Percentiles rank a stretch among this genome's conserved stretches.
Evolutionary conservation across 2,888 invertebrate species (phyloP).

Genomic region (Allacma fusca): DNA sequence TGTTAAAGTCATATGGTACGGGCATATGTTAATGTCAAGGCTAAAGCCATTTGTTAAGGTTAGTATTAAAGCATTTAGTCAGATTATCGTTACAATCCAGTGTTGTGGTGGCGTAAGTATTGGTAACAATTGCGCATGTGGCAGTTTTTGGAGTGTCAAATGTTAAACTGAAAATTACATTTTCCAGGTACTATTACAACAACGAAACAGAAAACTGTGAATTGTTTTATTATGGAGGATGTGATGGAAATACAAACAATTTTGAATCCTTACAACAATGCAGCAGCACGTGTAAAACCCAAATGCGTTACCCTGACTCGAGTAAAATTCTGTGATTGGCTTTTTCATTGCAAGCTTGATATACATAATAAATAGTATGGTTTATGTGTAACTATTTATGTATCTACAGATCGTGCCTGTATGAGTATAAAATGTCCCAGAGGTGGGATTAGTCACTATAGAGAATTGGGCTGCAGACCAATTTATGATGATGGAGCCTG

Average conservation of each 20-base stretch:
- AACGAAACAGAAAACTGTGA: slow-evolving; percentile 46
- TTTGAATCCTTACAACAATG: slow-evolving; percentile 38
- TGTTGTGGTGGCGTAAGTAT: no score
- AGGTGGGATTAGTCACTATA: slow-evolving; percentile 58
- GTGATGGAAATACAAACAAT: slow-evolving; percentile 47
- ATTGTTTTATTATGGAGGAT: slow-evolving; percentile 56
- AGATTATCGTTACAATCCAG: no score
- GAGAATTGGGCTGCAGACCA: slow-evolving; percentile 57
- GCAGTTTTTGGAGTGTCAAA: no score
- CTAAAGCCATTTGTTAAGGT: no score
- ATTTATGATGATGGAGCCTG: slow-evolving; percentile 59
- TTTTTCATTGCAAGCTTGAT: background rate
- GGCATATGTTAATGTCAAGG: no score
- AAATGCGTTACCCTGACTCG: background rate
- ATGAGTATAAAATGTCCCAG: slow-evolving; percentile 53
- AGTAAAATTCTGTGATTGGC: background rate
- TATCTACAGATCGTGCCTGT: slow-evolving; percentile 1
- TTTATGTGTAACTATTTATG: background rate
- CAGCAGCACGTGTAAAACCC: background rate
- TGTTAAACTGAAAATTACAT: no score
- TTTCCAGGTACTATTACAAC: slow-evolving; percentile 43
- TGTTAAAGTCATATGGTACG: no score
- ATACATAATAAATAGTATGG: no score
- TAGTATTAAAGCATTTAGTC: no score
- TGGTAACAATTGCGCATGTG: no score